A percentile compares a stretch with the other conserved stretches of the same genome.
Conservation (phyloP, 64 coral and sea anemone species). For the Pocillopora verrucosa region DNA sequence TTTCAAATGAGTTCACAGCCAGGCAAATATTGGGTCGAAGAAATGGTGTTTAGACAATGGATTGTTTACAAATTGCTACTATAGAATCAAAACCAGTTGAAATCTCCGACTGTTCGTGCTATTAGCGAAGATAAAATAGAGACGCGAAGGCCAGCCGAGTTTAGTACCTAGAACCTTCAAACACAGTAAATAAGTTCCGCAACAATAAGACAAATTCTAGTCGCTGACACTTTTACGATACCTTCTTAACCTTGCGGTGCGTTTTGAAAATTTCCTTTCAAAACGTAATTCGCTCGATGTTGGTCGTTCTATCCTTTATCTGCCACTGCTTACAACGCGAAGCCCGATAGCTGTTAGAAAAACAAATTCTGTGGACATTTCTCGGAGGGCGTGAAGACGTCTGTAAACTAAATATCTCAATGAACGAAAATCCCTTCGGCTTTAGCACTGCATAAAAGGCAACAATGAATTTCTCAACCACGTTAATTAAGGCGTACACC, state of each 20-base stretch:
- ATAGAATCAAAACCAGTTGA: slow-evolving; percentile 46
- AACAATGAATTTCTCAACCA: neutral
- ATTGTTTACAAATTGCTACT: slow-evolving; percentile 52
- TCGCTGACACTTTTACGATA: too few relatives aligned
- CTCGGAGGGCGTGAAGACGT: neutral
- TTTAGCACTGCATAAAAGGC: slow-evolving; percentile 9
- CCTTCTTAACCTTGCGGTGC: too few relatives aligned
- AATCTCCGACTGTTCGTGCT: slow-evolving; percentile 8
- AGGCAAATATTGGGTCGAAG: slow-evolving; percentile 33
- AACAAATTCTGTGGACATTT: neutral
- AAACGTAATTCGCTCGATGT: too few relatives aligned
- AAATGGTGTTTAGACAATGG: slow-evolving; percentile 44
- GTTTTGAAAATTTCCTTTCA: neutral
- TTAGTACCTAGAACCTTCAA: neutral
- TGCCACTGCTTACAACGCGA: too few relatives aligned
- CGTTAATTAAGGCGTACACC: slow-evolving; percentile 13
- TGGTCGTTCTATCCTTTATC: too few relatives aligned
- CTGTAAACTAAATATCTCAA: neutral
- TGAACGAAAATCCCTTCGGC: neutral
- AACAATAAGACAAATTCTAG: neutral
- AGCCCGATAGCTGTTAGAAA: neutral
- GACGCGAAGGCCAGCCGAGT: too few relatives aligned
- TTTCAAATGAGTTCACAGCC: slow-evolving; percentile 5
- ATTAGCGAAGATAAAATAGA: slow-evolving; percentile 7
- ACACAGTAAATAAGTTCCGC: neutral